Conservation (phyloP, 2,797 vertebrate species). For the Xenops minutus region DNA sequence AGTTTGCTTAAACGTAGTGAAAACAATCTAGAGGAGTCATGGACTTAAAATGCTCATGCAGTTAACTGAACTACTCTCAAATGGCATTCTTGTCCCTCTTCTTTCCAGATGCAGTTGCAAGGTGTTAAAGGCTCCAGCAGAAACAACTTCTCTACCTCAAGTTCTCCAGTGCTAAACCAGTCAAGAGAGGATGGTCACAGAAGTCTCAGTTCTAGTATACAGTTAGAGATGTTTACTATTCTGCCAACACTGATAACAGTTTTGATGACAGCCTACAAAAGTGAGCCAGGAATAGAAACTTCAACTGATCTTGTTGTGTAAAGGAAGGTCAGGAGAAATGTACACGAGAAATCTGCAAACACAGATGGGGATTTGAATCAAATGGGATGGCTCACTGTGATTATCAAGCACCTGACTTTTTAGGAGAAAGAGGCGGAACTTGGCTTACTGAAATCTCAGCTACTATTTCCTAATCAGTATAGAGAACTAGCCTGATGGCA, state of each 20-base stretch:
- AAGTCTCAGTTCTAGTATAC: not conserved
- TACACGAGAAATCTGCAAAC: not conserved
- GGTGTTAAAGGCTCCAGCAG: not conserved
- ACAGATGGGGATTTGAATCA: not conserved
- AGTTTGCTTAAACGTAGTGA: not conserved
- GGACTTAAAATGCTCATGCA: not conserved
- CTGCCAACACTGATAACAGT: not conserved
- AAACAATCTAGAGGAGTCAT: not conserved
- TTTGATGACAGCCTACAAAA: not conserved
- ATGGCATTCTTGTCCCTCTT: not conserved
- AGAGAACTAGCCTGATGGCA: not conserved
- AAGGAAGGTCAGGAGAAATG: not conserved
- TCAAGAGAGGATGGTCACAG: not conserved
- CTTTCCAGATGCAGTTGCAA: not conserved
- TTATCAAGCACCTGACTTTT: not conserved
- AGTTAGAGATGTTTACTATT: not conserved
- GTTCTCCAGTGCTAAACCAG: not conserved
- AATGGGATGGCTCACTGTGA: not conserved
- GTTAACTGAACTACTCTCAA: not conserved
- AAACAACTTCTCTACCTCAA: not conserved
- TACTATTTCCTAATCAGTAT: not conserved
- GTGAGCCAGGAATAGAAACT: not conserved
- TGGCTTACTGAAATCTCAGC: not conserved
- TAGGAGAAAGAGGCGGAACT: not conserved
- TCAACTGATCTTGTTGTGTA: not conserved